These are phyloP conservation scores for Steromphala cineraria DNA, from an alignment of 2,888 invertebrate genomes.

Conservation along the genomic window DNA sequence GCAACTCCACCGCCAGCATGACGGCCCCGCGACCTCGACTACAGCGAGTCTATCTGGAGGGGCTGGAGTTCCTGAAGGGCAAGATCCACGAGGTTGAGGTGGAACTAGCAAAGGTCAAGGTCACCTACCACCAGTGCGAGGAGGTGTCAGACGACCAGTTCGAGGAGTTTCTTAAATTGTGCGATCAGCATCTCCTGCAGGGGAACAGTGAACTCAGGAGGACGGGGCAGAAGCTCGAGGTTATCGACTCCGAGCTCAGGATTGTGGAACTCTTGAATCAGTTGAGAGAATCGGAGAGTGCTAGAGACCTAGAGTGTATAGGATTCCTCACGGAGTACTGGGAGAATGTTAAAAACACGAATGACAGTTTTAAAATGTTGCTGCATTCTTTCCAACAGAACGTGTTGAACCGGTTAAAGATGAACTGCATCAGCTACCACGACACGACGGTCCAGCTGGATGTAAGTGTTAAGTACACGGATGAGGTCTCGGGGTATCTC, in stretches of 20 bases:
- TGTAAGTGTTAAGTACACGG: conserved; percentile 61
- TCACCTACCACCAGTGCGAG: conserved; percentile 56
- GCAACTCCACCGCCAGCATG: not conserved
- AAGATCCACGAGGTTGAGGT: conserved; percentile 59
- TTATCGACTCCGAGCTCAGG: conserved; percentile 49
- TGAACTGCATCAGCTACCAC: conserved; percentile 65
- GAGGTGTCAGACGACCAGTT: conserved; percentile 54
- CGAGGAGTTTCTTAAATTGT: conserved; percentile 56
- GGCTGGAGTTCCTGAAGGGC: conserved; percentile 64
- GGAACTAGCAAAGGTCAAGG: conserved; percentile 55
- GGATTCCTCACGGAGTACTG: conserved; percentile 65
- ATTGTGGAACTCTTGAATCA: conserved; percentile 64
- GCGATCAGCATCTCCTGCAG: conserved; percentile 62
- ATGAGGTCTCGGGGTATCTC: conserved; percentile 60
- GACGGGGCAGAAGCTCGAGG: conserved; percentile 55
- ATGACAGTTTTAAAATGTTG: conserved; percentile 54
- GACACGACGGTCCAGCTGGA: conserved; percentile 53
- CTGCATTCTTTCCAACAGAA: conserved; percentile 59
- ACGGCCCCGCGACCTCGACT: conserved; percentile 44
- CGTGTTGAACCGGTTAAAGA: conserved; percentile 62
- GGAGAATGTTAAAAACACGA: conserved; percentile 62
- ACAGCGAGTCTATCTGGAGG: conserved; percentile 65
- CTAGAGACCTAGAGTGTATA: conserved; percentile 55
- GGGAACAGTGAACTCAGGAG: conserved; percentile 64
- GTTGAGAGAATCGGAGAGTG: conserved; percentile 45